Evolutionary conservation across 2,888 invertebrate species (phyloP).

Genomic region (Drosophila niveifrons): DNA sequence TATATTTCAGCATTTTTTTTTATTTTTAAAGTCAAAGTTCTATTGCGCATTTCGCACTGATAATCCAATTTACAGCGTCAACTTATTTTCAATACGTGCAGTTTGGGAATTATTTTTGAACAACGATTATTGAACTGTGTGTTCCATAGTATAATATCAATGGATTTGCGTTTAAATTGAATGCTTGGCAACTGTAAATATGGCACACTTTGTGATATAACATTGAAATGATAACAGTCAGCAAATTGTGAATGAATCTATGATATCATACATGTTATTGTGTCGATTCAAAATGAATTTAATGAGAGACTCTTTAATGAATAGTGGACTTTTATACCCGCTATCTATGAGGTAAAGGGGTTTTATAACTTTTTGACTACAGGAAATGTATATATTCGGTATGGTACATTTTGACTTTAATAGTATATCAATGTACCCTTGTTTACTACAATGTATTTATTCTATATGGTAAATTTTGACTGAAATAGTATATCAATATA

Average conservation of each 20-base stretch:
- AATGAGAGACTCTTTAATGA: too few species aligned
- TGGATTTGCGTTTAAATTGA: conserved; percentile 12
- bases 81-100: conserved; percentile 35
- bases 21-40: conserved; percentile 20
- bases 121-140: conserved; percentile 7
- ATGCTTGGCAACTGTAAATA: conserved; percentile 1
- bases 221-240: neutral
- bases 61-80: conserved; percentile 28
- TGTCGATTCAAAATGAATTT: too few species aligned
- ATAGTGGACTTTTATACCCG: too few species aligned
- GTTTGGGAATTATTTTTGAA: conserved; percentile 8
- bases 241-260: neutral
- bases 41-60: conserved; percentile 42
- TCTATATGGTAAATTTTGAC: too few species aligned
- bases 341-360: too few species aligned
- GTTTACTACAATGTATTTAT: too few species aligned
- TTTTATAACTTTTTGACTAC: too few species aligned
- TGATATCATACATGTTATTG: too few species aligned
- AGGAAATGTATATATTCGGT: too few species aligned
- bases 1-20: neutral
- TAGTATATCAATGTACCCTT: too few species aligned
- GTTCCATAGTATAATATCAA: conserved; percentile 12
- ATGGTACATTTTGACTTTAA: too few species aligned
- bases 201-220: conserved; percentile 5
- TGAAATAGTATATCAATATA: too few species aligned